These are phyloP conservation scores for Zapornia atra DNA, from an alignment of 2,113 vertebrate genomes.

Conservation along the genomic window DNA sequence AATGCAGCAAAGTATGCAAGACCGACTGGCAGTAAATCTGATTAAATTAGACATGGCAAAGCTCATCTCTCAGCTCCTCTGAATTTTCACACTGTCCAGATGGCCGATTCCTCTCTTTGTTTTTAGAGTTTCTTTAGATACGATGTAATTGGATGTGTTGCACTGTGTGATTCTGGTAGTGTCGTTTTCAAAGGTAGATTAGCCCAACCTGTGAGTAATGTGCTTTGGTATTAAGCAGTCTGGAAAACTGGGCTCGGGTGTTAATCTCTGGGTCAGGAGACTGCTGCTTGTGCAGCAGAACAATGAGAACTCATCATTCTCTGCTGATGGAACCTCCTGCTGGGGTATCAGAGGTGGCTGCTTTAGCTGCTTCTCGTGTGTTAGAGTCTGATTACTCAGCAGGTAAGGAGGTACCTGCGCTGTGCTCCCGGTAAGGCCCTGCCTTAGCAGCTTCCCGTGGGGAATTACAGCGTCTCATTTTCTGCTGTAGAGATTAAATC, in stretches of 20 bases:
- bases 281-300: neutral
- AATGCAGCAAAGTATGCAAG: neutral
- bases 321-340: neutral
- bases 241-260: neutral
- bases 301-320: neutral
- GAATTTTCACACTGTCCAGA: conserved; percentile 31
- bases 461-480: neutral
- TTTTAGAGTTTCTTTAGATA: neutral
- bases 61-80: conserved; percentile 30
- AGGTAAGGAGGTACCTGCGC: neutral
- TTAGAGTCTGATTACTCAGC: neutral
- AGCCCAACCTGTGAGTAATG: neutral
- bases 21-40: conserved; percentile 14
- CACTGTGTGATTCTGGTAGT: neutral
- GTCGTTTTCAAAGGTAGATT: neutral
- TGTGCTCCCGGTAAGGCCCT: neutral
- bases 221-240: neutral
- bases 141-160: neutral
- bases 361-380: neutral
- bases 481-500: neutral
- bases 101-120: conserved; percentile 29
- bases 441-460: neutral
- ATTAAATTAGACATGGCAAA: conserved; percentile 27
- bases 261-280: neutral
- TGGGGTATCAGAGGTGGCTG: neutral